Conservation (phyloP, 2,113 vertebrate genomes). For the Zapus hudsonius region DNA sequence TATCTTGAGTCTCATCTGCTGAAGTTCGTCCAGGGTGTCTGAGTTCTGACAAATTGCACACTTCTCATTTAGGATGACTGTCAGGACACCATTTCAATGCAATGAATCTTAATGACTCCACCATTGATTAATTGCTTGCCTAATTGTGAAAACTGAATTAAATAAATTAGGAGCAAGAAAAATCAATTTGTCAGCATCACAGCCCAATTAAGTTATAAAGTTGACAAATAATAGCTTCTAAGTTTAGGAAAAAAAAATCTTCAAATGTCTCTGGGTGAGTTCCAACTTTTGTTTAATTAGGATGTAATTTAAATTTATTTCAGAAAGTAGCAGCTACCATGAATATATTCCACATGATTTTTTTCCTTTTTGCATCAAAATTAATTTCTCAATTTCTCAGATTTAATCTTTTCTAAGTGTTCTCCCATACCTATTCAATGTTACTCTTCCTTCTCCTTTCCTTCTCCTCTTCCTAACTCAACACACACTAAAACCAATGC, state of each 20-base stretch:
- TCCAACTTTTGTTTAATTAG: slow-evolving; percentile 71
- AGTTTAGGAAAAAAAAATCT: slow-evolving; percentile 58
- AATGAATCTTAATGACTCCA: slow-evolving; percentile 80
- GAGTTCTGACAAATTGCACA: slow-evolving; percentile 66
- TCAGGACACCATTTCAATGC: slow-evolving; percentile 73
- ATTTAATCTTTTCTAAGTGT: slow-evolving; percentile 2
- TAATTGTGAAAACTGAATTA: slow-evolving; percentile 83
- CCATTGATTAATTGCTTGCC: slow-evolving; percentile 81
- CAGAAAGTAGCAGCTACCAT: slow-evolving; percentile 31
- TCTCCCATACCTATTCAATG: neutral
- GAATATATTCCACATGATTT: slow-evolving; percentile 54
- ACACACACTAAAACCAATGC: neutral
- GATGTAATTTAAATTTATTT: slow-evolving; percentile 59
- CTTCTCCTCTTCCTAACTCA: neutral
- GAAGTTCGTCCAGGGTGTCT: slow-evolving; percentile 23
- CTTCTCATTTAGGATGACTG: slow-evolving; percentile 75
- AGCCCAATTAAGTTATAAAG: slow-evolving; percentile 81
- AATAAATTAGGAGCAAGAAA: slow-evolving; percentile 81
- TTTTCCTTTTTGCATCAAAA: slow-evolving; percentile 28
- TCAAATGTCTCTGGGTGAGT: slow-evolving; percentile 53
- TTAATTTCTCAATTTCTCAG: slow-evolving; percentile 36
- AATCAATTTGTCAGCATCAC: slow-evolving; percentile 78
- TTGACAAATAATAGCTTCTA: slow-evolving; percentile 78
- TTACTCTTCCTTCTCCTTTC: neutral
- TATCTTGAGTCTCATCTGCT: neutral